These are phyloP conservation scores for Natator depressus DNA, from an alignment of 2,113 vertebrate species.

Conservation along the genomic window DNA sequence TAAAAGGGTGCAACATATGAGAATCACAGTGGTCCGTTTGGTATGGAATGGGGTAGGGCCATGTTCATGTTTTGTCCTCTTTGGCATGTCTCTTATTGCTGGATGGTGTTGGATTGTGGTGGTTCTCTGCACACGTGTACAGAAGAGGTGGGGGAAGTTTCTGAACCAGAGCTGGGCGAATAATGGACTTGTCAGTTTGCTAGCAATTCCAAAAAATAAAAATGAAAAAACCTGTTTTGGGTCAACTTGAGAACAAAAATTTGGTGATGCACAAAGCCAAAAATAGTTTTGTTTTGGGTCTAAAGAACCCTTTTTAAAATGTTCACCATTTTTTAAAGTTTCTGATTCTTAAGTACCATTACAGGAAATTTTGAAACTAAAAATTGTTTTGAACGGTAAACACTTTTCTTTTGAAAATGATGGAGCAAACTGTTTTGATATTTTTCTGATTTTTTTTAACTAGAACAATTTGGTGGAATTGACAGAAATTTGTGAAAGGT, in stretches of 20 bases:
- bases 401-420: background rate
- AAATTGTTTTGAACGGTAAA: background rate
- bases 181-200: background rate
- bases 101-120: background rate
- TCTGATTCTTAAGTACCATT: background rate
- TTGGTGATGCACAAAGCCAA: background rate
- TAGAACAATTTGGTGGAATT: background rate
- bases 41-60: background rate
- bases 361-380: background rate
- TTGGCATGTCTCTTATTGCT: background rate
- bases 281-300: background rate
- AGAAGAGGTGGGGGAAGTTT: background rate
- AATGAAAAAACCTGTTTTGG: background rate
- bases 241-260: background rate
- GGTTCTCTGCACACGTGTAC: background rate
- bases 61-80: background rate
- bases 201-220: background rate
- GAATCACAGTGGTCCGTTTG: background rate
- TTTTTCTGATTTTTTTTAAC: background rate
- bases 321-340: background rate
- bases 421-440: background rate
- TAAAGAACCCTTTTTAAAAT: too few species aligned
- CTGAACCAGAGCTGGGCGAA: background rate
- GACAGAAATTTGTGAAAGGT: background rate
- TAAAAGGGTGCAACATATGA: background rate